phyloP scores from a whole-genome alignment of 23 tunicate genomes.

The Styela clava region DNA sequence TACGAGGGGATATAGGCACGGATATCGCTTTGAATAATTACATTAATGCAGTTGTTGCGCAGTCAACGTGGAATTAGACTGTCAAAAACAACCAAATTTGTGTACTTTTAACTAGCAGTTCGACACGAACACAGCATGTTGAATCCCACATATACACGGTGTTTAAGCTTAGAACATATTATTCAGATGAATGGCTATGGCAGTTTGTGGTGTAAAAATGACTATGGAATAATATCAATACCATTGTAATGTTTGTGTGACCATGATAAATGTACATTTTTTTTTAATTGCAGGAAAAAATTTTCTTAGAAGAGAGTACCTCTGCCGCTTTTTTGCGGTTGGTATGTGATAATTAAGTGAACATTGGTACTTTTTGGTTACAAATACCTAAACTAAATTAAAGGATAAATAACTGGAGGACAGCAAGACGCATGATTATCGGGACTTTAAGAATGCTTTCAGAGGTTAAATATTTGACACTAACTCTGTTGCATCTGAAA shows the following conservation, averaged over 20 bases:
- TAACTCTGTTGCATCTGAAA: no score
- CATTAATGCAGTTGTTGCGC: background rate
- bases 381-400: background rate
- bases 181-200: no score
- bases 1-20: background rate
- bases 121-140: no score
- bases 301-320: background rate
- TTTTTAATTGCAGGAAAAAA: no score
- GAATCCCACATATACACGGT: no score
- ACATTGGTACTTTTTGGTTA: background rate
- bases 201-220: no score
- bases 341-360: background rate
- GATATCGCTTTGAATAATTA: background rate
- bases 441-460: background rate
- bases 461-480: background rate
- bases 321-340: background rate
- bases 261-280: no score
- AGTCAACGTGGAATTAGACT: background rate
- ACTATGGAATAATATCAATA: no score
- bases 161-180: no score
- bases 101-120: no score
- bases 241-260: no score
- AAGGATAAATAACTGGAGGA: background rate
- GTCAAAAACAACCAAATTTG: background rate
- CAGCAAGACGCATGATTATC: background rate